phyloP scores from a whole-genome alignment of 2,113 vertebrate genomes.

The Gnathonemus longibarbis region DNA sequence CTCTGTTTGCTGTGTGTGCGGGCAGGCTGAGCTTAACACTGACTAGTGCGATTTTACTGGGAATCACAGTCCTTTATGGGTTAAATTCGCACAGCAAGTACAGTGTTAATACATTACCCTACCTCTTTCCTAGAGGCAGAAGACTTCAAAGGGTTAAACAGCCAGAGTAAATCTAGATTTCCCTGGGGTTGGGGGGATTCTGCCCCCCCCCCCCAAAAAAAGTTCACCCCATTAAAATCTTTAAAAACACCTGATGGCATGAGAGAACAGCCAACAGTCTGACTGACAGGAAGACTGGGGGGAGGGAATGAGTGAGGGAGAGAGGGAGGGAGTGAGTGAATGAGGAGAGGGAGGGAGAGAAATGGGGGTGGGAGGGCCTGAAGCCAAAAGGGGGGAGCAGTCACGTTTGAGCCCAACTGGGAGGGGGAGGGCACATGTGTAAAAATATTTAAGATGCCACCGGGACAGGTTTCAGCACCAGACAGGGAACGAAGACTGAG shows the following conservation, averaged over 20 bases:
- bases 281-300: conserved; percentile 14
- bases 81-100: not conserved
- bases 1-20: too few species aligned
- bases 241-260: conserved; percentile 59
- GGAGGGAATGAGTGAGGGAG: not conserved
- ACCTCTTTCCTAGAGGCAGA: not conserved
- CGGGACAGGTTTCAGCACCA: conserved; percentile 49
- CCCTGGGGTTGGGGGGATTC: not conserved
- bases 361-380: conserved; percentile 34
- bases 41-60: not conserved
- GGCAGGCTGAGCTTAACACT: not conserved
- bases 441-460: conserved; percentile 85
- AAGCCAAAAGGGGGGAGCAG: conserved; percentile 45
- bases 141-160: conserved; percentile 13
- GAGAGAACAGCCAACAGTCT: conserved; percentile 35
- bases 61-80: not conserved
- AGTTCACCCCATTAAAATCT: conserved; percentile 25
- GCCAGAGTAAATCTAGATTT: not conserved
- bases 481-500: conserved; percentile 44
- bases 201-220: not conserved
- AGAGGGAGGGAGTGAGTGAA: conserved; percentile 7
- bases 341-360: conserved; percentile 17
- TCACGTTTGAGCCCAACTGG: conserved; percentile 37
- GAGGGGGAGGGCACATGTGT: conserved; percentile 68
- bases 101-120: not conserved